Base-by-base conservation (phyloP, 2,797 vertebrate species). In the Heterohyrax brucei region DNA sequence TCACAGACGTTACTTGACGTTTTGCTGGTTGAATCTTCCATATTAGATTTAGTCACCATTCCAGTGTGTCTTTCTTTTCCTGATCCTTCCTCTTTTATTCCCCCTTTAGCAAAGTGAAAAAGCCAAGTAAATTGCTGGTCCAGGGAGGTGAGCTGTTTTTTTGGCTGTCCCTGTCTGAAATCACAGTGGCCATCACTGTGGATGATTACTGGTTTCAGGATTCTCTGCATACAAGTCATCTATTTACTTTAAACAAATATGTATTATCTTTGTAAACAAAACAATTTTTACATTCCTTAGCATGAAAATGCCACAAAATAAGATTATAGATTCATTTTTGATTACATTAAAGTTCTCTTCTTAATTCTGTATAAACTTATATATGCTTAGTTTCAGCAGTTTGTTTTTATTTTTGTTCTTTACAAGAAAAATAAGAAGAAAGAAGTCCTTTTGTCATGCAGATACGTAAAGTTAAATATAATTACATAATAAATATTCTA, bases 401-500 rank as follows among this genome's bases (percentile, higher is more conserved):
- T 93, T 88, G 22, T 22, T 68, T 92, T 84, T 73, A 53, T n/a
- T 83, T 92, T 92, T 53, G 14, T 77, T 76, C 64, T 24, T 82
- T 68, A n/a, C 6, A 83, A 50, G 5, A 1, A 96, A 95, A 59
- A 30, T 26, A 83, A 26, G 5, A 21, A 97, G 80, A 7, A 30
- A 46, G 53, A 95, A 95, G 10, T 4, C 12, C 24, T 78, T 79
- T 70, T 81, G 22, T 77, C 68, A 75, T 95, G 90, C 3, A 95
- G 72, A 82, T 94, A 89, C 70, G 89, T 82, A 0, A 1, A 56
- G 1, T 59, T 66, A 70, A 91, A 30, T 75, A 78, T 61, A 97
- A 94, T 88, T 94, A 84, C 39, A 61, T 5, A 83, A 30, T 75
- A 72, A 83, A 30, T 75, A 72, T 93, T 70, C 77, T 97, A 96